These are phyloP conservation scores for Hemiprocne comata DNA, from an alignment of 2,113 vertebrate genomes.

Conservation along the genomic window DNA sequence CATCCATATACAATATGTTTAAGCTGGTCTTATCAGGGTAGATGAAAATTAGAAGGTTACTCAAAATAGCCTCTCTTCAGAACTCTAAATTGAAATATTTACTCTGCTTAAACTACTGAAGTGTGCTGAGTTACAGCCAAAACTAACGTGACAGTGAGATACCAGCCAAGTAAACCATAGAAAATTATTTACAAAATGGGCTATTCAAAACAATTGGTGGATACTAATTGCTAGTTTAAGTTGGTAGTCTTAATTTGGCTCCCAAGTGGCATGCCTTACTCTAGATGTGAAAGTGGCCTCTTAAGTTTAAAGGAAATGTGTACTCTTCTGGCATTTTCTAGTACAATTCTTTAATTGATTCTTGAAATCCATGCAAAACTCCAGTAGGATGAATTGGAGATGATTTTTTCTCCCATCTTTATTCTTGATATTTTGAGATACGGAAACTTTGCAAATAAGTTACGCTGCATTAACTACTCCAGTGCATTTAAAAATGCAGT, in stretches of 20 bases:
- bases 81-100: neutral
- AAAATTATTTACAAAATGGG: neutral
- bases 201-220: neutral
- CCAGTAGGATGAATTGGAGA: constrained; percentile 25
- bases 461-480: neutral
- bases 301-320: constrained; percentile 56
- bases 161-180: neutral
- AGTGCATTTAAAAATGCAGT: constrained; percentile 42
- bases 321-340: constrained; percentile 58
- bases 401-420: constrained; percentile 67
- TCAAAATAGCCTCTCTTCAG: neutral
- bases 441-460: constrained; percentile 46
- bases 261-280: neutral
- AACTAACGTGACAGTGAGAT: neutral
- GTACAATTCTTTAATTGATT: constrained; percentile 40
- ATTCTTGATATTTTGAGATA: constrained; percentile 8
- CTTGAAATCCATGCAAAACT: constrained; percentile 15
- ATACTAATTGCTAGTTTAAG: neutral
- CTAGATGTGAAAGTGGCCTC: constrained; percentile 49
- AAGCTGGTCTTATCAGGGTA: neutral
- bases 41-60: neutral
- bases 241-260: neutral
- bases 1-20: neutral
- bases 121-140: neutral
- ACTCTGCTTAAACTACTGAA: neutral